These are phyloP conservation scores for Calcarius lapponicus DNA, from an alignment of 2,797 vertebrate genomes.

Conservation along the genomic window DNA sequence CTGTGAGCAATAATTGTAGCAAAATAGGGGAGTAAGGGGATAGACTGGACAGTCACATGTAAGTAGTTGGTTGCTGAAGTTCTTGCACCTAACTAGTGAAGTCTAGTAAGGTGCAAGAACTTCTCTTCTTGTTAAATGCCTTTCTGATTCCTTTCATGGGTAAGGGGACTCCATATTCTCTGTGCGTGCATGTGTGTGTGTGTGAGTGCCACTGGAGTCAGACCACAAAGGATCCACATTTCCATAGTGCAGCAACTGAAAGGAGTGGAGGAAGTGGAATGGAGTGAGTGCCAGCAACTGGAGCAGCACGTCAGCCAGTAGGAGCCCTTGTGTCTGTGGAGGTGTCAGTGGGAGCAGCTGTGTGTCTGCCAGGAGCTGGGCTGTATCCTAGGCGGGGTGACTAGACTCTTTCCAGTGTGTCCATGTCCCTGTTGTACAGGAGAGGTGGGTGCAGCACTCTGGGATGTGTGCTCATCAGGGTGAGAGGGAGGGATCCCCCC, in stretches of 20 bases:
- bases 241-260: neutral
- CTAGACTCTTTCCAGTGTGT: too few species aligned
- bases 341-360: too few species aligned
- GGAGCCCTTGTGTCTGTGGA: too few species aligned
- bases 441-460: neutral
- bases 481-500: neutral
- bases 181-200: neutral
- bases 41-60: neutral
- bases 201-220: neutral
- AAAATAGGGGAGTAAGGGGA: neutral
- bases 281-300: neutral
- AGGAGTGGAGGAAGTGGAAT: neutral
- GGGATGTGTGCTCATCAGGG: neutral
- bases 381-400: neutral
- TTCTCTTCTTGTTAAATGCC: neutral
- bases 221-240: accelerated
- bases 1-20: neutral
- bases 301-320: neutral
- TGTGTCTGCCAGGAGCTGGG: neutral
- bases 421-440: neutral
- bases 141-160: neutral
- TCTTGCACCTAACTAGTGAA: neutral
- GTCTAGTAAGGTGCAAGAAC: too few species aligned
- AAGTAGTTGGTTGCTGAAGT: neutral
- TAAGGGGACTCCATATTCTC: neutral